Evolutionary conservation across 2,888 invertebrate species (phyloP).

Genomic region (Cephus rjabovi): DNA sequence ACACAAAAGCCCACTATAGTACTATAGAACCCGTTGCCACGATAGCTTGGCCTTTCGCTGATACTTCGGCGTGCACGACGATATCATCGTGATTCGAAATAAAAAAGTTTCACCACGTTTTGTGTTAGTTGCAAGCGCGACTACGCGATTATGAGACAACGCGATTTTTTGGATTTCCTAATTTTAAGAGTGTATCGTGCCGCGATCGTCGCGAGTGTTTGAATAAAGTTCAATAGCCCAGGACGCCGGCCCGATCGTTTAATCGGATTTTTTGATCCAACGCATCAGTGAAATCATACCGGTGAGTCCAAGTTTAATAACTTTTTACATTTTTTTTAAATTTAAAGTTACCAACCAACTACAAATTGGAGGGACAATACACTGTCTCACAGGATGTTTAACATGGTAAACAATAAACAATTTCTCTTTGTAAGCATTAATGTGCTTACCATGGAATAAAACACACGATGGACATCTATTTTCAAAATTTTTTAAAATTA

Average conservation of each 20-base stretch:
- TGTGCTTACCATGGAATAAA: background rate
- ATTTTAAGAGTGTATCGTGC: constrained; percentile 16
- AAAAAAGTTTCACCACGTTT: background rate
- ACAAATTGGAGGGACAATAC: background rate
- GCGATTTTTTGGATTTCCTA: constrained; percentile 2
- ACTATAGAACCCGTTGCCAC: constrained; percentile 49
- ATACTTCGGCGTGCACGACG: constrained; percentile 1
- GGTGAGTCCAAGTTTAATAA: constrained; percentile 12
- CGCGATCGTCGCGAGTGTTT: constrained; percentile 20
- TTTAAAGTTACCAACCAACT: background rate
- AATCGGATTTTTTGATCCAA: constrained; percentile 10
- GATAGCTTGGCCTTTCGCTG: constrained; percentile 34
- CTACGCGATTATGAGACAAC: constrained; percentile 11
- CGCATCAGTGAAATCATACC: constrained; percentile 15
- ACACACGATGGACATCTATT: background rate
- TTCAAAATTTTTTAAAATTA: background rate
- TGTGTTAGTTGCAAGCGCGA: background rate
- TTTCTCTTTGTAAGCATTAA: background rate
- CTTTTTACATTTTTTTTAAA: background rate
- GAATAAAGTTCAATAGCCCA: constrained; percentile 16
- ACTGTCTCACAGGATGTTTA: background rate
- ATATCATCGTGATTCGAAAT: background rate
- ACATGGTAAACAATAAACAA: background rate
- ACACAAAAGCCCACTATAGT: constrained; percentile 43
- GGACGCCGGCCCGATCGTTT: constrained; percentile 21